These are phyloP conservation scores for Pammene aurita DNA, from an alignment of 2,888 invertebrate genomes.

Conservation along the genomic window DNA sequence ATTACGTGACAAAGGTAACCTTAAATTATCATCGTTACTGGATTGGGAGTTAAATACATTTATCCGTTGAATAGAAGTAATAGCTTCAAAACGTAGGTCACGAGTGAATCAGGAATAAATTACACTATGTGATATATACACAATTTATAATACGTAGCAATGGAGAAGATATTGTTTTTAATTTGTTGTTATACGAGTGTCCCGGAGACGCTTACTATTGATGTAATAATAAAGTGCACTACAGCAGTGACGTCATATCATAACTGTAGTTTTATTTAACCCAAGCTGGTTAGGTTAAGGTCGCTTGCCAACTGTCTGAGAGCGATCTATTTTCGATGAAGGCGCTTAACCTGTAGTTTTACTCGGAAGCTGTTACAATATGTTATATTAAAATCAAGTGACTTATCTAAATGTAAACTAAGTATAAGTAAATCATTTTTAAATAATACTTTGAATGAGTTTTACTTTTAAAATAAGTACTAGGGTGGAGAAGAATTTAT, in stretches of 20 bases:
- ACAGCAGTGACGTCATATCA: conserved; percentile 70
- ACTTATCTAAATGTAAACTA: too few relatives aligned
- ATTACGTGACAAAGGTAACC: background rate
- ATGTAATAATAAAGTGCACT: conserved; percentile 76
- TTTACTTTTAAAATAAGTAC: too few relatives aligned
- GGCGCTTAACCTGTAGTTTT: background rate
- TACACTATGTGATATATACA: conserved; percentile 81
- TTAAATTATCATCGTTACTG: conserved; percentile 16
- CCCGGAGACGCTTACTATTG: conserved; percentile 56
- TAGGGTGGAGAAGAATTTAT: too few relatives aligned
- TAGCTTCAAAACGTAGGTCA: conserved; percentile 41
- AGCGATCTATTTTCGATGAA: conserved; percentile 2
- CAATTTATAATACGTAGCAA: conserved; percentile 76
- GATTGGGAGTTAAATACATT: conserved; percentile 17
- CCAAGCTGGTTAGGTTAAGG: conserved; percentile 1
- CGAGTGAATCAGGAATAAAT: conserved; percentile 55
- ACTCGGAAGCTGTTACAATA: background rate
- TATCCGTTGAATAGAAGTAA: conserved; percentile 37
- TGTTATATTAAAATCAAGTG: too few relatives aligned
- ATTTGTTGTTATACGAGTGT: conserved; percentile 70
- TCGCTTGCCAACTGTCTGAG: background rate
- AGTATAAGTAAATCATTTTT: too few relatives aligned
- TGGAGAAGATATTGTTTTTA: conserved; percentile 54
- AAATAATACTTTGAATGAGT: too few relatives aligned
- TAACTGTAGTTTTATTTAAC: conserved; percentile 63